A percentile compares a stretch with the other conserved stretches of the same genome.
These are phyloP conservation scores for Bhutanitis thaidina DNA, from an alignment of 2,888 invertebrate genomes.

Conservation along the genomic window DNA sequence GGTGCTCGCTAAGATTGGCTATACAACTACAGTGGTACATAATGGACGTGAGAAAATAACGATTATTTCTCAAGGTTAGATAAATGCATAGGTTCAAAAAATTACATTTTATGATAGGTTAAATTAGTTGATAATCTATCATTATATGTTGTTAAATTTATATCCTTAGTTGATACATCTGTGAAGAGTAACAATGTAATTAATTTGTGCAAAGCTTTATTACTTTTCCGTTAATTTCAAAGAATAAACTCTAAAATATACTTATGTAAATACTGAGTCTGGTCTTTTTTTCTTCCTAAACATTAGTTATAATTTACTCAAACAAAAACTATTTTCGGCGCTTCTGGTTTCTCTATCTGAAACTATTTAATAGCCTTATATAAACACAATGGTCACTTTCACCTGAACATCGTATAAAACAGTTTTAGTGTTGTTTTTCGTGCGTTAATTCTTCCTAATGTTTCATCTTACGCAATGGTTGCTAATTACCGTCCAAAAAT, in stretches of 20 bases:
- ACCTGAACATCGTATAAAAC: constrained; percentile 23
- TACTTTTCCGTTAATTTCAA: too few relatives aligned
- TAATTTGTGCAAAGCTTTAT: too few relatives aligned
- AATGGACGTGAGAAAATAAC: not conserved
- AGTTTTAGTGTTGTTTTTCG: constrained; percentile 17
- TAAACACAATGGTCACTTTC: constrained; percentile 29
- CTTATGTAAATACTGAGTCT: too few relatives aligned
- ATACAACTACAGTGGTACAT: not conserved
- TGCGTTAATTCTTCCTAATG: constrained; percentile 25
- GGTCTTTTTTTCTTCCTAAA: too few relatives aligned
- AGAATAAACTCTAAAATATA: too few relatives aligned
- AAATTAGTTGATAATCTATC: not conserved
- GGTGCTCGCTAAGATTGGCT: not conserved
- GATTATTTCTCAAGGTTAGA: not conserved
- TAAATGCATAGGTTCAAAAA: not conserved
- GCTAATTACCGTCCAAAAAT: constrained; percentile 9
- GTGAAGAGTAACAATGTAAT: too few relatives aligned
- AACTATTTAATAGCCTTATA: constrained; percentile 18
- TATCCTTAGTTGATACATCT: too few relatives aligned
- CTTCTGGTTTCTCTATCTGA: constrained; percentile 7
- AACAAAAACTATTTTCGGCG: not conserved
- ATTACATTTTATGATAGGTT: not conserved
- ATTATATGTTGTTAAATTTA: not conserved
- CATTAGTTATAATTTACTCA: too few relatives aligned
- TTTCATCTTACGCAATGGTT: constrained; percentile 11